These are phyloP conservation scores for Zeuzera pyrina DNA, from an alignment of 2,888 invertebrate species.

Conservation along the genomic window DNA sequence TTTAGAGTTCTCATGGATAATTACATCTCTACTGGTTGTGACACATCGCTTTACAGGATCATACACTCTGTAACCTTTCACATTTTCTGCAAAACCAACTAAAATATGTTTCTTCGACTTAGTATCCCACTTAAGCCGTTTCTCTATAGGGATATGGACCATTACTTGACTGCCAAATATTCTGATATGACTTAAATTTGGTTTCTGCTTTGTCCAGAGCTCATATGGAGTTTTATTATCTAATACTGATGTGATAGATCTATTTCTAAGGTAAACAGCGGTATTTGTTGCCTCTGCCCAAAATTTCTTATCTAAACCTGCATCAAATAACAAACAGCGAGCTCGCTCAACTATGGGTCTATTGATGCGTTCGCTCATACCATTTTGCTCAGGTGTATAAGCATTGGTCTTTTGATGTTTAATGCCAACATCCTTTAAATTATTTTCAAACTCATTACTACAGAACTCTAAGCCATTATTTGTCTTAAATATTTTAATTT, in stretches of 20 bases:
- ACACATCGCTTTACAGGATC: conserved; percentile 8
- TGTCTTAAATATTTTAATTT: conserved; percentile 13
- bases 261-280: conserved; percentile 14
- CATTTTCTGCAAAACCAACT: conserved; percentile 1
- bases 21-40: conserved; percentile 12
- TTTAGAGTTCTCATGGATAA: conserved; percentile 8
- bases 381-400: conserved; percentile 30
- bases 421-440: conserved; percentile 20
- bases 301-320: conserved; percentile 10
- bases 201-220: conserved; percentile 6
- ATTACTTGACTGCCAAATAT: neutral
- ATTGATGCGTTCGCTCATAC: conserved; percentile 25
- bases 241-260: conserved; percentile 8
- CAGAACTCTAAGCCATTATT: conserved; percentile 17
- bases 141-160: neutral
- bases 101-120: conserved; percentile 1
- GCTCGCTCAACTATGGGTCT: conserved; percentile 17
- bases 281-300: conserved; percentile 19
- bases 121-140: neutral
- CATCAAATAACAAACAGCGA: conserved; percentile 15
- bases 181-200: conserved; percentile 8
- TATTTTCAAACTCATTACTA: conserved; percentile 12
- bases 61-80: conserved; percentile 15
- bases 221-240: conserved; percentile 7
- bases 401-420: conserved; percentile 20